Conservation (phyloP, 1,140 invertebrate species). For the Drosophila lowei region DNA sequence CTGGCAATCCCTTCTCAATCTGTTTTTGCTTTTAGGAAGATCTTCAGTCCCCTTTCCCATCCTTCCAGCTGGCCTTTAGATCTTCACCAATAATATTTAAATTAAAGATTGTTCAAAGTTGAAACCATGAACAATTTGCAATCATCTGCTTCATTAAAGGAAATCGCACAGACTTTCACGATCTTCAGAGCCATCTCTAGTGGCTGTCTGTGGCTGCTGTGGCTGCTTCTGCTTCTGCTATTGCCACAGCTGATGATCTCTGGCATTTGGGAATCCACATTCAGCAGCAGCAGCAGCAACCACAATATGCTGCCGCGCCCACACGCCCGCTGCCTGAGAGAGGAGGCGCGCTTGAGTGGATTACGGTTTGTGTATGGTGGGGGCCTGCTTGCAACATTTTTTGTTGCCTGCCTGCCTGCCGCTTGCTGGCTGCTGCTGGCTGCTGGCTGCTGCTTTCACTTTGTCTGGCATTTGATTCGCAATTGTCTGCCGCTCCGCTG, state of each 20-base stretch:
- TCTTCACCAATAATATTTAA: no score
- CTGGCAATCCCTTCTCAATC: no score
- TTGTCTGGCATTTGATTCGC: slow-evolving; percentile 75
- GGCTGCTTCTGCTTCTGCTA: slow-evolving; percentile 13
- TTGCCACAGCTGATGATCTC: slow-evolving; percentile 64
- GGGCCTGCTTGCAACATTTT: slow-evolving; percentile 66
- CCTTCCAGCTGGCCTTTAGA: no score
- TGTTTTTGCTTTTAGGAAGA: no score
- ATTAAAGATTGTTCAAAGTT: no score
- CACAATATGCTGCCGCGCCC: slow-evolving; percentile 30
- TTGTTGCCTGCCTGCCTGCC: slow-evolving; percentile 33
- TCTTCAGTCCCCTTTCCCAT: no score
- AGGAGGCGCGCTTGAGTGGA: slow-evolving; percentile 39
- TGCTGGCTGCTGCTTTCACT: slow-evolving; percentile 65
- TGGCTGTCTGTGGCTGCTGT: slow-evolving; percentile 18
- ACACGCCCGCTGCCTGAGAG: slow-evolving; percentile 6
- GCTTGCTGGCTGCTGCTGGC: slow-evolving; percentile 65
- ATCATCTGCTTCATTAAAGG: no score
- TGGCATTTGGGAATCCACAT: slow-evolving; percentile 63
- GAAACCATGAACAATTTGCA: no score
- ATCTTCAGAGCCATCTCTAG: slow-evolving; percentile 40
- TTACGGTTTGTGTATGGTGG: slow-evolving; percentile 25
- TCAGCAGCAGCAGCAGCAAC: slow-evolving; percentile 29
- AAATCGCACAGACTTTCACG: slow-evolving; percentile 24
- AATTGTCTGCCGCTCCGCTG: slow-evolving; percentile 61